Percentiles rank a stretch among this genome's conserved stretches.
Conservation (phyloP, 2,888 invertebrate genomes). For the Punctoribates punctum region DNA sequence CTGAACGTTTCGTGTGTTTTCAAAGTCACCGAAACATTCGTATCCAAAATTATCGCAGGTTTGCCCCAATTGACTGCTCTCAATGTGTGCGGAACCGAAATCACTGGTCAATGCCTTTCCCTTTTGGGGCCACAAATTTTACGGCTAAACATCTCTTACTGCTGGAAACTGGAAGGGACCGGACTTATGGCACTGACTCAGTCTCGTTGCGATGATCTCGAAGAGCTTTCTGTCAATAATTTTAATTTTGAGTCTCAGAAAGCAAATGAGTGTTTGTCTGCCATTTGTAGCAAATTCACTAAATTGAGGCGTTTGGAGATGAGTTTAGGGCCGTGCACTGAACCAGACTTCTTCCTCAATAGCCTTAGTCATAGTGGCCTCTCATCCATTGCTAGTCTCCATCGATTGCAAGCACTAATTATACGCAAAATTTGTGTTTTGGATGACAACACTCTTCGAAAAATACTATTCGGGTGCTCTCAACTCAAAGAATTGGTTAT, state of each 20-base stretch:
- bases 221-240: not conserved
- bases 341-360: not conserved
- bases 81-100: conserved; percentile 32
- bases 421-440: conserved; percentile 31
- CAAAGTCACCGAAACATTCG: not conserved
- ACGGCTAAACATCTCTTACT: conserved; percentile 18
- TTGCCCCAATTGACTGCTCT: conserved; percentile 5
- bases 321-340: conserved; percentile 35
- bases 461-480: not conserved
- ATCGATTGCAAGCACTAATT: conserved; percentile 9
- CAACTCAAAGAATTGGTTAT: not conserved
- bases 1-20: conserved; percentile 16
- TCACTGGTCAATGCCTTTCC: conserved; percentile 8
- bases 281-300: conserved; percentile 3
- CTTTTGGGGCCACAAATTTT: not conserved
- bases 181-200: conserved; percentile 8
- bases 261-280: conserved; percentile 4
- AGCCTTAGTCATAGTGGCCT: not conserved
- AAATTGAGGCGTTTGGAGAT: conserved; percentile 13
- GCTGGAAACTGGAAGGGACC: not conserved
- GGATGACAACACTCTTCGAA: not conserved
- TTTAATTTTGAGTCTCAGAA: not conserved
- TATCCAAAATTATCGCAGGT: not conserved
- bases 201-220: not conserved
- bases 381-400: not conserved